Percentiles rank a stretch among this genome's conserved stretches.
Evolutionary conservation across 2,888 invertebrate species (phyloP).

Genomic region (Neria commutata): DNA sequence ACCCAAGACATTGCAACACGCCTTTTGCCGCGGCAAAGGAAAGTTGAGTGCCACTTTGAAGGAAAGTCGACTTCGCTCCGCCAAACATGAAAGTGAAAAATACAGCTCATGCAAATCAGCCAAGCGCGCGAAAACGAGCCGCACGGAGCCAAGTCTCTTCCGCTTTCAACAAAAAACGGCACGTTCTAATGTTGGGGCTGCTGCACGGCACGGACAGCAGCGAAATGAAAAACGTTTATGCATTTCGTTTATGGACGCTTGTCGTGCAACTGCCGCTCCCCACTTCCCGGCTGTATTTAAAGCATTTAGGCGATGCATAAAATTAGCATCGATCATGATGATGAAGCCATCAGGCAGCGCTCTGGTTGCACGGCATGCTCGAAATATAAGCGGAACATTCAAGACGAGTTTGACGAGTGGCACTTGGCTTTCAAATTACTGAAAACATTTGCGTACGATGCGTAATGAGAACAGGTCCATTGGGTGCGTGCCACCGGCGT

Average conservation of each 20-base stretch:
- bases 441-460: not conserved
- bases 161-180: no score
- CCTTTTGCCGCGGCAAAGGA: not conserved
- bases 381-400: no score
- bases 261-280: not conserved
- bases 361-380: no score
- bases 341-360: no score
- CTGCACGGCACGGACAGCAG: not conserved
- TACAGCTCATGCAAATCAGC: no score
- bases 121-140: no score
- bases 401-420: no score
- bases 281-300: not conserved
- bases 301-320: not conserved
- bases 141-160: no score
- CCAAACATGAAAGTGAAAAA: slow-evolving; percentile 3
- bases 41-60: slow-evolving; percentile 19
- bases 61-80: not conserved
- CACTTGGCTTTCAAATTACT: no score
- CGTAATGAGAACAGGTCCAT: no score
- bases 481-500: no score
- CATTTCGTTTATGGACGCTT: no score
- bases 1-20: not conserved
- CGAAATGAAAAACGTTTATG: not conserved
- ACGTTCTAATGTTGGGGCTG: not conserved
- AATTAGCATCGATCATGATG: slow-evolving; percentile 3